Evolutionary conservation across 2,888 invertebrate genomes (phyloP).

Genomic region (Agelastica alni): DNA sequence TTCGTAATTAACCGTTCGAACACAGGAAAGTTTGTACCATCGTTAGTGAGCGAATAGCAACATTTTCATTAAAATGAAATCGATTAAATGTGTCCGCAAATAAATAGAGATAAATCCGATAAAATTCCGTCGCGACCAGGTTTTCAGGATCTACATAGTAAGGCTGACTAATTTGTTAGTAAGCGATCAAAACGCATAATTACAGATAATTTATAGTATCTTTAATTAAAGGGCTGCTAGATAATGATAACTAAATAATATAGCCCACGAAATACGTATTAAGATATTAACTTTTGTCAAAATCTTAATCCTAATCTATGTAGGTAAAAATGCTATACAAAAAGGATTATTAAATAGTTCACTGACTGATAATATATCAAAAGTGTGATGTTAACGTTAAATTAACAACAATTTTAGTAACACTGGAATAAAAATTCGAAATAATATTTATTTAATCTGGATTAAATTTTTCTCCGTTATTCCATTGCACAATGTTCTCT

Average conservation of each 20-base stretch:
- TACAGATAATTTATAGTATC: neutral
- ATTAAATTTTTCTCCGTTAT: too few relatives aligned
- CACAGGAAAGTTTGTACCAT: too few relatives aligned
- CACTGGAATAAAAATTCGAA: slow-evolving; percentile 43
- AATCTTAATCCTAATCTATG: slow-evolving; percentile 41
- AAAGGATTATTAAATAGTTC: slow-evolving; percentile 36
- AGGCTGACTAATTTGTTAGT: too few relatives aligned
- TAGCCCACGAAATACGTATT: slow-evolving; percentile 24
- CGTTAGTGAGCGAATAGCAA: too few relatives aligned
- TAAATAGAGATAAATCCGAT: too few relatives aligned
- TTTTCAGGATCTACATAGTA: too few relatives aligned
- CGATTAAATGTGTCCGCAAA: too few relatives aligned
- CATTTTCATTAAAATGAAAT: too few relatives aligned
- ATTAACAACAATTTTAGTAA: slow-evolving; percentile 47
- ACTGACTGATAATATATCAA: slow-evolving; percentile 38
- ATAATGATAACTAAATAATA: slow-evolving; percentile 36
- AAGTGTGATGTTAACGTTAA: slow-evolving; percentile 48
- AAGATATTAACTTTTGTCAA: slow-evolving; percentile 51
- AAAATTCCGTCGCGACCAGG: too few relatives aligned
- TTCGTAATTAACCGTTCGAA: too few relatives aligned
- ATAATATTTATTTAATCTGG: neutral
- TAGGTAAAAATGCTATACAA: slow-evolving; percentile 46
- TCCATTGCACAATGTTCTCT: too few relatives aligned
- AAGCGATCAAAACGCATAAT: too few relatives aligned
- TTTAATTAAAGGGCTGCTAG: slow-evolving; percentile 8